Conservation (phyloP, 2,113 vertebrate species). For the Myotis davidii region DNA sequence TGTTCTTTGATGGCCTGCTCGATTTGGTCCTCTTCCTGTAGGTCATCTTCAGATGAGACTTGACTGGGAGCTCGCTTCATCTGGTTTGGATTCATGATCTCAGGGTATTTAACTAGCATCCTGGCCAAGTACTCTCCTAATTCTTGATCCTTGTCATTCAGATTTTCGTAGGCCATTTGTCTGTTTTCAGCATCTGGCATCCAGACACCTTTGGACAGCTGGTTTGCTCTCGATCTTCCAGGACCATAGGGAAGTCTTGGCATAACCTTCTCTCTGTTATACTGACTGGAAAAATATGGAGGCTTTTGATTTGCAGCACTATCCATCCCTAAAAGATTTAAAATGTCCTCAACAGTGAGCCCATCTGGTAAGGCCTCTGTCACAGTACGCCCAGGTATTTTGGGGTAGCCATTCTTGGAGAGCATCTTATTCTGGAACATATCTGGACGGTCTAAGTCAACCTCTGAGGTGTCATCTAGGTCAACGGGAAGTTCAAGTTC, state of each 20-base stretch:
- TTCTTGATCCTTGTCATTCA: conserved; percentile 89
- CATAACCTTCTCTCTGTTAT: conserved; percentile 84
- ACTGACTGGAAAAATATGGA: conserved; percentile 84
- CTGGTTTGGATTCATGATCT: conserved; percentile 84
- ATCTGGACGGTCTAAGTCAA: conserved; percentile 80
- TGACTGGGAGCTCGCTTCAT: conserved; percentile 85
- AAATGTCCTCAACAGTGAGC: conserved; percentile 90
- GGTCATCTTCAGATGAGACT: conserved; percentile 79
- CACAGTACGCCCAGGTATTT: conserved; percentile 77
- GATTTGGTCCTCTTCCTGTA: conserved; percentile 82
- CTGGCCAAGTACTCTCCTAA: conserved; percentile 91
- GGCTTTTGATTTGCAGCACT: conserved; percentile 85
- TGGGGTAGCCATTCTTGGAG: conserved; percentile 83
- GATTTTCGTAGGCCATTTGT: conserved; percentile 86
- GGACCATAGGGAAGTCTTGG: conserved; percentile 84
- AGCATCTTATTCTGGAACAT: conserved; percentile 85
- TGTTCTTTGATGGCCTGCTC: conserved; percentile 89
- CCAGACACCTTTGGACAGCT: conserved; percentile 83
- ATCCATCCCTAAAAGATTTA: conserved; percentile 90
- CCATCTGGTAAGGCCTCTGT: conserved; percentile 88
- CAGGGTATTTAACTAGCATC: conserved; percentile 89
- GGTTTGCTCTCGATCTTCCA: conserved; percentile 81
- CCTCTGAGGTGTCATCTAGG: conserved; percentile 82
- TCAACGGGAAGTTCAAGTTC: conserved; percentile 83
- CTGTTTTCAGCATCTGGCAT: conserved; percentile 82